Evolutionary conservation across 2,113 vertebrate genomes (phyloP).

Genomic region (Polyodon spathula): DNA sequence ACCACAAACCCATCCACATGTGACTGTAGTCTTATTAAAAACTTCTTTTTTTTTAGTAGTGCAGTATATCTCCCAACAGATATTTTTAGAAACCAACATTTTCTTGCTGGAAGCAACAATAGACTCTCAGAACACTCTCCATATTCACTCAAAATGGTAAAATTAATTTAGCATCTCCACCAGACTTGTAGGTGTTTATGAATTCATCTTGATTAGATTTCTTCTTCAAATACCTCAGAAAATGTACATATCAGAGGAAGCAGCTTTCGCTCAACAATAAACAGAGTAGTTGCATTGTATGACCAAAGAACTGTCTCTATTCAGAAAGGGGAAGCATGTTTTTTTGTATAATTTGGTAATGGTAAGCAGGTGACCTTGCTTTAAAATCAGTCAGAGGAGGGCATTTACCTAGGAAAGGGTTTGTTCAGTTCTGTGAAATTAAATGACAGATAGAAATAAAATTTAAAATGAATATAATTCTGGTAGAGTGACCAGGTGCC

Average conservation of each 20-base stretch:
- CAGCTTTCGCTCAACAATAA: neutral
- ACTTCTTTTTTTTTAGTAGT: no score
- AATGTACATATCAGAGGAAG: neutral
- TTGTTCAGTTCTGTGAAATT: neutral
- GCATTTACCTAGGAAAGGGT: neutral
- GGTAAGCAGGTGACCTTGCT: neutral
- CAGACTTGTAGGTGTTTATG: neutral
- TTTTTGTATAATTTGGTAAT: conserved; percentile 3
- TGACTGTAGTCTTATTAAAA: no score
- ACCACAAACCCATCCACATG: no score
- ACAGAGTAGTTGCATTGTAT: neutral
- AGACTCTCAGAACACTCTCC: no score
- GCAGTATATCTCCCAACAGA: no score
- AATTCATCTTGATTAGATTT: conserved; percentile 1
- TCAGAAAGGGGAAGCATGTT: neutral
- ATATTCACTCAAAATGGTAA: no score
- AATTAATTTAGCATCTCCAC: conserved; percentile 4
- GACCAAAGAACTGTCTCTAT: neutral
- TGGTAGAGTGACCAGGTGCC: no score
- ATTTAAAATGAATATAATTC: no score
- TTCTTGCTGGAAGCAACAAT: no score
- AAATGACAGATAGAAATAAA: neutral
- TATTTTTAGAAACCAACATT: no score
- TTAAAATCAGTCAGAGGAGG: neutral
- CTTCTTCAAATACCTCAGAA: neutral